phyloP scores from a whole-genome alignment of 2,797 vertebrate species.

The Enteromius anoplus region DNA sequence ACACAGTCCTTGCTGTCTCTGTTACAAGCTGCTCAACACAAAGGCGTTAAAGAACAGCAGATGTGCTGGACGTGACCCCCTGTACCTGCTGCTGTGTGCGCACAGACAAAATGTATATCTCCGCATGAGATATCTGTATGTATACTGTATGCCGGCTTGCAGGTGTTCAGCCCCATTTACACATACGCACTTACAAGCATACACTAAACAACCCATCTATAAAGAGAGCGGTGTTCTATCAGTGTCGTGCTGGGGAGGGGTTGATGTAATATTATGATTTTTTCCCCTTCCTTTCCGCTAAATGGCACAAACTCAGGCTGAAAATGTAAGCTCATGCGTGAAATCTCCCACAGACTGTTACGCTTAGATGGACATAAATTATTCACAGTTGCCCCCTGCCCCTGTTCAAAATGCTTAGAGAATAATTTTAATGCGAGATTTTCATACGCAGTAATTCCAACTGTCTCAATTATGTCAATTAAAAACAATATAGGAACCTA shows the following conservation, averaged over 20 bases:
- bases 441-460: conserved; percentile 29
- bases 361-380: conserved; percentile 54
- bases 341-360: conserved; percentile 51
- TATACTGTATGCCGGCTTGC: neutral
- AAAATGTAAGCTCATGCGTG: conserved; percentile 50
- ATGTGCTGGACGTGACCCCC: conserved; percentile 26
- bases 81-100: conserved; percentile 25
- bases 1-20: conserved; percentile 25
- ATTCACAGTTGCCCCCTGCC: conserved; percentile 45
- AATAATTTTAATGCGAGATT: conserved; percentile 23
- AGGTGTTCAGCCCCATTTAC: conserved; percentile 23
- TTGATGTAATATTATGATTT: conserved; percentile 45
- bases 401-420: conserved; percentile 32
- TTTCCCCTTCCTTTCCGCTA: conserved; percentile 30
- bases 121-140: neutral
- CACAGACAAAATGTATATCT: neutral
- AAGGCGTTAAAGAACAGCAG: conserved; percentile 34
- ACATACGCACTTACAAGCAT: conserved; percentile 1
- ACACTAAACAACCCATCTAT: conserved; percentile 16
- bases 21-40: conserved; percentile 12
- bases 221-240: conserved; percentile 20
- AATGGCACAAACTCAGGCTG: conserved; percentile 40
- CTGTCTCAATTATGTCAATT: neutral
- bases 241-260: conserved; percentile 18
- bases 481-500: conserved; percentile 2